Percentiles rank a stretch among this genome's conserved stretches.
Conservation (phyloP, 2,888 invertebrate species). For the Melanostoma scalare region DNA sequence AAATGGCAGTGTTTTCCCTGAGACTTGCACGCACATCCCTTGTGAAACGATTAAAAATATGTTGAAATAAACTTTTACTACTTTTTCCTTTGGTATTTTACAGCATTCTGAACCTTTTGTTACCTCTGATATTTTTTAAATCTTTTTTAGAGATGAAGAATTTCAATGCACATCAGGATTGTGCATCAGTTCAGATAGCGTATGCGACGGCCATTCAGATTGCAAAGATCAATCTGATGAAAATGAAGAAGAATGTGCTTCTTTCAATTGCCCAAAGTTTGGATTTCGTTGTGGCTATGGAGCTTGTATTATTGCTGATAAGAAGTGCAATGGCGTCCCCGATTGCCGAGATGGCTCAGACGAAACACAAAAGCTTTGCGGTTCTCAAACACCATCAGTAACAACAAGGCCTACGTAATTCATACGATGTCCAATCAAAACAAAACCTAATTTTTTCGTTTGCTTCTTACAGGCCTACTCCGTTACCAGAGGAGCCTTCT, state of each 20-base stretch:
- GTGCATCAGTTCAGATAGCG: conserved; percentile 71
- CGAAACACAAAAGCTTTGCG: conserved; percentile 74
- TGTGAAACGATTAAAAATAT: too few species aligned
- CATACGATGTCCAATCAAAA: not conserved
- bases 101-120: too few species aligned
- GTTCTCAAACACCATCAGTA: not conserved
- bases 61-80: too few species aligned
- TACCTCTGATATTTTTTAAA: not conserved
- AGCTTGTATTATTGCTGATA: conserved; percentile 74
- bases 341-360: conserved; percentile 77
- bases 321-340: conserved; percentile 73
- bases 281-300: conserved; percentile 78
- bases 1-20: too few species aligned
- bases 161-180: conserved; percentile 72
- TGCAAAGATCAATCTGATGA: conserved; percentile 77
- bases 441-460: too few species aligned
- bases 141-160: conserved; percentile 47
- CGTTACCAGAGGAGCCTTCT: too few species aligned
- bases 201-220: conserved; percentile 81
- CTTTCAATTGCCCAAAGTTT: conserved; percentile 73
- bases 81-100: too few species aligned
- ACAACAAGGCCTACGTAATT: conserved; percentile 1
- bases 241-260: conserved; percentile 68
- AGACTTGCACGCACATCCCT: too few species aligned
- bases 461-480: not conserved